A percentile compares a stretch with the other conserved stretches of the same genome.
phyloP scores from a whole-genome alignment of 1,140 invertebrate species.

The Drosophila baimaii region DNA sequence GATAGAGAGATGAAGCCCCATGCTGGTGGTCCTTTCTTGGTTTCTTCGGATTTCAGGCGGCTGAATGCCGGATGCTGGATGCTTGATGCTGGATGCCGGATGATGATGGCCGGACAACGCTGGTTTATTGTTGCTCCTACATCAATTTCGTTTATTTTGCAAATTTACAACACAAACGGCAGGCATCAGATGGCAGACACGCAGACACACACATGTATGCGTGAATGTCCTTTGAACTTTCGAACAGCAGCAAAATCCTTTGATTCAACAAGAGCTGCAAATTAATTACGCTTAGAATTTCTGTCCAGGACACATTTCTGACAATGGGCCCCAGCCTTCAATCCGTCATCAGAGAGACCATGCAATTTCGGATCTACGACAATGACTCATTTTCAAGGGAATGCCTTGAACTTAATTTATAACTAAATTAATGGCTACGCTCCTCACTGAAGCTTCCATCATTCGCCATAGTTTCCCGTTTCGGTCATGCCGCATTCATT shows the following conservation, averaged over 20 bases:
- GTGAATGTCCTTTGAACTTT: conserved; percentile 60
- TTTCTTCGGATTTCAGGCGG: conserved; percentile 57
- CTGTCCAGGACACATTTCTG: conserved; percentile 34
- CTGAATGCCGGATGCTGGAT: conserved; percentile 27
- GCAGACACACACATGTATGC: neutral
- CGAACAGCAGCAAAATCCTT: conserved; percentile 27
- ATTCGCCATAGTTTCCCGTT: conserved; percentile 54
- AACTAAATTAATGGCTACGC: conserved; percentile 22
- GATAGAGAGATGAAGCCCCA: conserved; percentile 23
- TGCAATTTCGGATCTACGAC: neutral
- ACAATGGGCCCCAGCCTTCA: conserved; percentile 5
- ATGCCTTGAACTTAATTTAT: conserved; percentile 12
- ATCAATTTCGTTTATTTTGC: conserved; percentile 67
- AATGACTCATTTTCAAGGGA: neutral
- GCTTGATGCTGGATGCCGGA: conserved; percentile 13
- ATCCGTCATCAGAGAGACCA: conserved; percentile 10
- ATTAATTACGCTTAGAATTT: conserved; percentile 69
- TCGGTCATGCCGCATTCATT: conserved; percentile 40
- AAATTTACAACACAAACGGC: conserved; percentile 53
- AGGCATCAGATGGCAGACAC: conserved; percentile 23
- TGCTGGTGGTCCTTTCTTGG: conserved; percentile 44
- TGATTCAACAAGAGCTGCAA: conserved; percentile 43
- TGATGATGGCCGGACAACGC: conserved; percentile 24
- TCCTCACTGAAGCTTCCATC: conserved; percentile 25
- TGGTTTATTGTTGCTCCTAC: conserved; percentile 55